Percentiles rank a stretch among this genome's conserved stretches.
phyloP scores from a whole-genome alignment of 2,888 invertebrate genomes.

The Drosophila ustulata region DNA sequence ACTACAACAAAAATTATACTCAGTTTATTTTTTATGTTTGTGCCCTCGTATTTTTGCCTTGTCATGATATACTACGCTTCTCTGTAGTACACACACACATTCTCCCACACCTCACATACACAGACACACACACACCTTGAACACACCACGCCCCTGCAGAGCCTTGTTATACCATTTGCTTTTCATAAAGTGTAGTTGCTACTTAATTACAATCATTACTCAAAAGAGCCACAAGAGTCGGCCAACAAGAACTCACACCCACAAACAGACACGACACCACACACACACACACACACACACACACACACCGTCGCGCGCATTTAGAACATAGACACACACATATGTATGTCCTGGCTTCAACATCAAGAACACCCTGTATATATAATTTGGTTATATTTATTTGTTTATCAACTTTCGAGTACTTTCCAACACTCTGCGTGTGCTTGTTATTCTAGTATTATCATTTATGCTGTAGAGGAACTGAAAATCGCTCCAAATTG shows the following conservation, averaged over 20 bases:
- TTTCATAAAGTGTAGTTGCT: slow-evolving; percentile 76
- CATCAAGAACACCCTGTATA: slow-evolving; percentile 29
- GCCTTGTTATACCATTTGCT: slow-evolving; percentile 66
- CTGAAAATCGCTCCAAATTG: slow-evolving; percentile 49
- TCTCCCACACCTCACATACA: slow-evolving; percentile 26
- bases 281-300: slow-evolving; percentile 15
- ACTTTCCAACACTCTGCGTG: slow-evolving; percentile 63
- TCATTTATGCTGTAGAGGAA: slow-evolving; percentile 46
- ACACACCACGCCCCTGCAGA: slow-evolving; percentile 47
- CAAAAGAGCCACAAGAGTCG: slow-evolving; percentile 65
- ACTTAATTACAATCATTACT: slow-evolving; percentile 80
- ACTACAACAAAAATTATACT: slow-evolving; percentile 63
- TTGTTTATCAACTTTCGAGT: slow-evolving; percentile 39
- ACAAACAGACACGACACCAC: slow-evolving; percentile 13
- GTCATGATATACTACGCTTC: slow-evolving; percentile 72
- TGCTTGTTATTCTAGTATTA: slow-evolving; percentile 58
- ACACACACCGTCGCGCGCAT: neutral
- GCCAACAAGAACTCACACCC: slow-evolving; percentile 22
- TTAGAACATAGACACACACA: slow-evolving; percentile 24
- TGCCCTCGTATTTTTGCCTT: slow-evolving; percentile 64
- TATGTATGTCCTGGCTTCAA: slow-evolving; percentile 47
- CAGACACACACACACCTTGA: slow-evolving; percentile 38
- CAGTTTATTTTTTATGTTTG: slow-evolving; percentile 60
- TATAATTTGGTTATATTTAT: slow-evolving; percentile 48
- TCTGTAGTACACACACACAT: slow-evolving; percentile 48